Evolutionary conservation across 2,113 vertebrate species (phyloP).

Genomic region (Apeltes quadracus): DNA sequence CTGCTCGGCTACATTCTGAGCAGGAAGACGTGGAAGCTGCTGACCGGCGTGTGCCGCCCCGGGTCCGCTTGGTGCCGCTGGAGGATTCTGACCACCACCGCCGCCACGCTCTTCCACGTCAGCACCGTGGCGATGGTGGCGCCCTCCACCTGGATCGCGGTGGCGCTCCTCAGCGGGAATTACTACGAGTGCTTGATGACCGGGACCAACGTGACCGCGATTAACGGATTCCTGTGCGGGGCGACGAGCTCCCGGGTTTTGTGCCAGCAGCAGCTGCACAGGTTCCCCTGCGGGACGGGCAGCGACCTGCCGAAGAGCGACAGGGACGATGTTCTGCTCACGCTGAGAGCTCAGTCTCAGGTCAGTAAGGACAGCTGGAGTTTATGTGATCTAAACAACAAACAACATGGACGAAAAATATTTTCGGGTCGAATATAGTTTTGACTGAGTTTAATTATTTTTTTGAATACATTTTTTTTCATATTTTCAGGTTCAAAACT

Average conservation of each 20-base stretch:
- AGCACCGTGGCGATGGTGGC: constrained; percentile 63
- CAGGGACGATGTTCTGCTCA: background rate
- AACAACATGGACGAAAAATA: too few species aligned
- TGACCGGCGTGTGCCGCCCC: constrained; percentile 73
- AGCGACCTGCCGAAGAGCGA: fast-evolving
- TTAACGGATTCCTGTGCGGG: constrained; percentile 43
- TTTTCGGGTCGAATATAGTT: too few species aligned
- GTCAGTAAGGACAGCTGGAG: constrained; percentile 36
- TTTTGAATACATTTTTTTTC: too few species aligned
- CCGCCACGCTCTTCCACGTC: constrained; percentile 20
- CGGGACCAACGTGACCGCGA: background rate
- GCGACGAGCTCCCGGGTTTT: fast-evolving
- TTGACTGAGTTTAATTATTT: too few species aligned
- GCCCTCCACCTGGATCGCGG: constrained; percentile 80
- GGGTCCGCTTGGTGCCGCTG: fast-evolving
- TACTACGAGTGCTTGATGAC: constrained; percentile 80
- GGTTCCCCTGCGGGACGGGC: constrained; percentile 69
- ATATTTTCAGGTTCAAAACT: too few species aligned
- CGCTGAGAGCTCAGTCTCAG: constrained; percentile 84
- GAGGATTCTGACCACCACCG: fast-evolving
- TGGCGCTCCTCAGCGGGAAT: constrained; percentile 79
- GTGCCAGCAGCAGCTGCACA: constrained; percentile 51
- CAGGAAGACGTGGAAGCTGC: constrained; percentile 67
- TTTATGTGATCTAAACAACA: too few species aligned
- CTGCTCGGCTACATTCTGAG: constrained; percentile 77